Evolutionary conservation across 2,113 vertebrate genomes (phyloP), one percentile per base, ranked within the genome.

Genomic region (Sinocyclocheilus grahami): DNA sequence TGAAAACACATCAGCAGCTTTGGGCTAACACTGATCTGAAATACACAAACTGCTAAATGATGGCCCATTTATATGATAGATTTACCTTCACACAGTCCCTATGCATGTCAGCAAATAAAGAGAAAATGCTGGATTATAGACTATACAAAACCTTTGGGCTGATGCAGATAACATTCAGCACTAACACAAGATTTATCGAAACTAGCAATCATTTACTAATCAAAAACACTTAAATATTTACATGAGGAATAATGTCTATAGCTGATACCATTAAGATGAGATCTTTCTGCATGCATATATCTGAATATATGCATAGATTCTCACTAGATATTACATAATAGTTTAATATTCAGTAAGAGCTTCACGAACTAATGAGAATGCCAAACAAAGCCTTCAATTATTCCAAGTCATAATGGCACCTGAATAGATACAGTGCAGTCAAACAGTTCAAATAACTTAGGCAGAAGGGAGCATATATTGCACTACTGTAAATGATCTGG

Each of bases 21-120:
- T 81, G 69, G 55, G 24, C 46, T 69, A 80, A 62, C 62, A 82
- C 83, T 72, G 62, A 88, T 88, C 75, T 82, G 60, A 53, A 65
- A 62, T 82, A 60, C 3, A 37, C 1, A 81, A 82, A n/a, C 42
- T 76, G 83, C 83, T 82, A 78, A 77, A 78, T 48, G 53, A 72
- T 83, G 42, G 33, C 30, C n/a, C 67, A 78, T 88, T 85, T 85
- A 46, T 72, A 85, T 77, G 39, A 85, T 85, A 72, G 78, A 88
- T 82, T 89, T 79, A 24, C 55, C 13, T 53, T 85, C 82, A 72
- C 37, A 71, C 16, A 30, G 46, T n/a, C 51, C 51, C 18, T 55
- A 53, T 51, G 65, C 58, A 53, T 53, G 10, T 22, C 79, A 71
- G 48, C 37, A 82, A 53, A 72, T 63, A 30, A 14, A 82, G 6